phyloP scores from a whole-genome alignment of 2,797 vertebrate genomes.

The Salmo trutta region DNA sequence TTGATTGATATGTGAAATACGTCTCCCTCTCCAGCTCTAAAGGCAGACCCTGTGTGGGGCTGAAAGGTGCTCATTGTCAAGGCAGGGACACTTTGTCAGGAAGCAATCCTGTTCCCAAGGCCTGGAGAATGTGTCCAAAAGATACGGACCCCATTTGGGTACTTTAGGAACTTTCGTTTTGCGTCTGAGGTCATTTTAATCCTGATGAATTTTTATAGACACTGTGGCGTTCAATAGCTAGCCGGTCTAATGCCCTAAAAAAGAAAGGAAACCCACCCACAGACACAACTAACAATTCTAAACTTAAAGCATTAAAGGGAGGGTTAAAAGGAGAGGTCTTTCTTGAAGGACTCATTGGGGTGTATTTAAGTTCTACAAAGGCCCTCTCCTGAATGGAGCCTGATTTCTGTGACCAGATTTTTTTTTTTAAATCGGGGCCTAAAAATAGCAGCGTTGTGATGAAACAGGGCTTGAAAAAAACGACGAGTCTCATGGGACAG shows the following conservation, averaged over 20 bases:
- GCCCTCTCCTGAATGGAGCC: slow-evolving; percentile 67
- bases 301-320: slow-evolving; percentile 66
- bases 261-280: slow-evolving; percentile 72
- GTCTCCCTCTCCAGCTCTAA: slow-evolving; percentile 76
- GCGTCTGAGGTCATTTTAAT: slow-evolving; percentile 87
- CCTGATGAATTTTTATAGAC: slow-evolving; percentile 86
- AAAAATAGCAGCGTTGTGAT: slow-evolving; percentile 64
- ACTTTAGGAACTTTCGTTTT: slow-evolving; percentile 82
- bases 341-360: slow-evolving; percentile 79
- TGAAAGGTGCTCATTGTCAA: slow-evolving; percentile 86
- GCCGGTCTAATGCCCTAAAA: slow-evolving; percentile 74
- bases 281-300: slow-evolving; percentile 67
- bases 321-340: slow-evolving; percentile 52
- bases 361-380: slow-evolving; percentile 80
- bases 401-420: slow-evolving; percentile 78
- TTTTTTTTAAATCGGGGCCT: slow-evolving; percentile 58
- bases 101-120: slow-evolving; percentile 84
- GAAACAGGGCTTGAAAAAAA: slow-evolving; percentile 61
- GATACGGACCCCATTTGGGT: slow-evolving; percentile 81
- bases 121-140: slow-evolving; percentile 79
- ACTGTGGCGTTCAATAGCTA: slow-evolving; percentile 78
- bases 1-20: slow-evolving; percentile 89
- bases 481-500: slow-evolving; percentile 60
- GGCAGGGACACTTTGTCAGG: slow-evolving; percentile 80
- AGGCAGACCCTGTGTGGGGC: slow-evolving; percentile 77